Evolutionary conservation across 2,797 vertebrate species (phyloP).

Genomic region (Xiphorhynchus erythropygius): DNA sequence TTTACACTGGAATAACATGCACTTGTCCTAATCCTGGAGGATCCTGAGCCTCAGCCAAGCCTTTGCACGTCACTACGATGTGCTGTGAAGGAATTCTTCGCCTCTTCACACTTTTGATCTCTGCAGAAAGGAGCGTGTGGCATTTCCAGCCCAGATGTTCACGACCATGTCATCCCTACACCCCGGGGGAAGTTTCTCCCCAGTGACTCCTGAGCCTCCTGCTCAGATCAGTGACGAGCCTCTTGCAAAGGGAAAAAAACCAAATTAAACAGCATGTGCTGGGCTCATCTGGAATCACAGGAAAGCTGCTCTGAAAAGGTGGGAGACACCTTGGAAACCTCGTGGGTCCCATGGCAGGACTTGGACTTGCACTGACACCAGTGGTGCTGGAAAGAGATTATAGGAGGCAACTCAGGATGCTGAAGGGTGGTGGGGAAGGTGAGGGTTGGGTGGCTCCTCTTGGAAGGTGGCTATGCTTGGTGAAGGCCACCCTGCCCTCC

Average conservation of each 20-base stretch:
- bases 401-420: background rate
- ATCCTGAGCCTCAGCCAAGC: conserved; percentile 3
- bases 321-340: background rate
- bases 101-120: conserved; percentile 37
- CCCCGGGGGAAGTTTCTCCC: rapidly evolving
- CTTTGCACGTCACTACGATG: background rate
- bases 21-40: background rate
- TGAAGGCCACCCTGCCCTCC: background rate
- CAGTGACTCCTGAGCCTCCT: background rate
- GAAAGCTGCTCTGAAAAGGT: background rate
- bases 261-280: background rate
- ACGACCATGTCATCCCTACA: rapidly evolving
- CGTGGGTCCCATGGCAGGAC: background rate
- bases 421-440: background rate
- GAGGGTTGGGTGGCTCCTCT: background rate
- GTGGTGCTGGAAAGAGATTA: background rate
- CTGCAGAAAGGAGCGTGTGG: background rate
- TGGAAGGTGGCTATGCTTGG: background rate
- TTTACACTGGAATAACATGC: conserved; percentile 29
- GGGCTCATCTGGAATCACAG: background rate
- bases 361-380: background rate
- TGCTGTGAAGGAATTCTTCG: background rate
- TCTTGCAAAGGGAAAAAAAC: background rate
- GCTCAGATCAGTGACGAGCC: background rate
- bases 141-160: conserved; percentile 25